Evolutionary conservation across 2,888 invertebrate species (phyloP).

Genomic region (Nudaria mundana): DNA sequence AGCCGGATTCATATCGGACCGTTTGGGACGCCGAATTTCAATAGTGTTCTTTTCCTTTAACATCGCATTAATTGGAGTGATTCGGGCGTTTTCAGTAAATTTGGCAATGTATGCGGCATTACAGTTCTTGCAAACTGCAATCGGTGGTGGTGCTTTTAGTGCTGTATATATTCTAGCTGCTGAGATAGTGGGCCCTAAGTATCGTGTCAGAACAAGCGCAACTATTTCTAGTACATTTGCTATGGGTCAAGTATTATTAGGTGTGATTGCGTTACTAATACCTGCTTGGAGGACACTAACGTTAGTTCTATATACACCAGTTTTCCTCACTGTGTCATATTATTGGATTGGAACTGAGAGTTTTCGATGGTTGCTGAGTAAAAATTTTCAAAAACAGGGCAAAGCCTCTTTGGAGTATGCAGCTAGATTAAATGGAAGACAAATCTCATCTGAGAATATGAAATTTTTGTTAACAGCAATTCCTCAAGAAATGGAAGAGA

Average conservation of each 20-base stretch:
- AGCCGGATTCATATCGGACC: conserved; percentile 86
- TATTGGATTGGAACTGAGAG: conserved; percentile 87
- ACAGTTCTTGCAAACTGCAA: conserved; percentile 65
- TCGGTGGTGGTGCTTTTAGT: conserved; percentile 68
- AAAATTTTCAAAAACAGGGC: conserved; percentile 83
- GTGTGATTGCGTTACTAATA: conserved; percentile 84
- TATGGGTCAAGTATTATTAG: conserved; percentile 85
- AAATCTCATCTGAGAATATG: conserved; percentile 71
- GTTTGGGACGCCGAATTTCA: conserved; percentile 62
- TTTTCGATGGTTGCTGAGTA: conserved; percentile 87
- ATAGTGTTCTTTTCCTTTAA: conserved; percentile 67
- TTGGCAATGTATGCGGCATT: conserved; percentile 64
- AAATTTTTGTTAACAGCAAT: conserved; percentile 54
- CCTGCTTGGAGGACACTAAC: conserved; percentile 86
- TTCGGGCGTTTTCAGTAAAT: conserved; percentile 68
- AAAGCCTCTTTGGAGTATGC: conserved; percentile 81
- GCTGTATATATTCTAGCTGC: conserved; percentile 82
- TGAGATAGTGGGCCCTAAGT: conserved; percentile 88
- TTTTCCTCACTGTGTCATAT: conserved; percentile 83
- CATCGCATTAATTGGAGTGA: conserved; percentile 56
- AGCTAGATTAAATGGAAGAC: conserved; percentile 81
- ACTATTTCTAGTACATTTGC: conserved; percentile 87
- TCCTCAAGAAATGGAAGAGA: conserved; percentile 39
- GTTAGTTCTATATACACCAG: conserved; percentile 84
- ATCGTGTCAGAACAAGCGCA: conserved; percentile 86